A percentile compares a stretch with the other conserved stretches of the same genome.
These are phyloP conservation scores for Syrmaticus mikado DNA, from an alignment of 2,113 vertebrate species.

Conservation along the genomic window DNA sequence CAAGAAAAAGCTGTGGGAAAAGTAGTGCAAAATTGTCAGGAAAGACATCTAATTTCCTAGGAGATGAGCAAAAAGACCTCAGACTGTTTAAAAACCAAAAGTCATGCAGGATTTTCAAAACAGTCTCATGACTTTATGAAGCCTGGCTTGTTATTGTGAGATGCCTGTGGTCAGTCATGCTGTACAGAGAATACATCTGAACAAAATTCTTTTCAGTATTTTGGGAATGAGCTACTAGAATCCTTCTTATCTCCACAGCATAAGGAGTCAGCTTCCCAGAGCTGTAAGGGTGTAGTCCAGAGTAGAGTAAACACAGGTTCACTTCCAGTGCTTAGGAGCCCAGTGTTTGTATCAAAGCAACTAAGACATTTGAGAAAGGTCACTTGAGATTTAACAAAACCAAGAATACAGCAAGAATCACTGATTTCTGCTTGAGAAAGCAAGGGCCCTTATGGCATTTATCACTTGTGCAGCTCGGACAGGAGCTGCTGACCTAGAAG, in stretches of 20 bases:
- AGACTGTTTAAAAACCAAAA: background rate
- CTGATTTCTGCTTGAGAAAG: background rate
- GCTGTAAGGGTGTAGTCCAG: background rate
- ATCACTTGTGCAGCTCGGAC: background rate
- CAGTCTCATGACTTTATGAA: background rate
- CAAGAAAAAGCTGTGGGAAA: background rate
- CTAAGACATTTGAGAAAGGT: background rate
- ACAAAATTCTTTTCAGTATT: background rate
- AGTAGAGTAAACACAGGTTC: background rate
- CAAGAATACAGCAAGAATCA: background rate
- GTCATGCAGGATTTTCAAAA: background rate
- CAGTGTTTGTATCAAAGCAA: background rate
- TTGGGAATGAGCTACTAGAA: background rate
- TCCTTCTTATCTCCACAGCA: background rate
- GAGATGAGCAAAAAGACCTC: background rate
- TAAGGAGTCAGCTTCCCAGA: background rate
- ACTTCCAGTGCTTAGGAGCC: background rate
- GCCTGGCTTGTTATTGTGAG: background rate
- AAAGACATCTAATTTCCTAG: background rate
- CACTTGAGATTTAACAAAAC: background rate
- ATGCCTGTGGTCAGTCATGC: background rate
- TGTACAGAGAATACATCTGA: fast-evolving
- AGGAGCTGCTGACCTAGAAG: background rate
- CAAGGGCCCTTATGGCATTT: background rate
- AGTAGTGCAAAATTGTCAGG: background rate